A percentile compares a stretch with the other conserved stretches of the same genome.
phyloP scores from a whole-genome alignment of 2,797 vertebrate genomes.

The Liparis tanakae region DNA sequence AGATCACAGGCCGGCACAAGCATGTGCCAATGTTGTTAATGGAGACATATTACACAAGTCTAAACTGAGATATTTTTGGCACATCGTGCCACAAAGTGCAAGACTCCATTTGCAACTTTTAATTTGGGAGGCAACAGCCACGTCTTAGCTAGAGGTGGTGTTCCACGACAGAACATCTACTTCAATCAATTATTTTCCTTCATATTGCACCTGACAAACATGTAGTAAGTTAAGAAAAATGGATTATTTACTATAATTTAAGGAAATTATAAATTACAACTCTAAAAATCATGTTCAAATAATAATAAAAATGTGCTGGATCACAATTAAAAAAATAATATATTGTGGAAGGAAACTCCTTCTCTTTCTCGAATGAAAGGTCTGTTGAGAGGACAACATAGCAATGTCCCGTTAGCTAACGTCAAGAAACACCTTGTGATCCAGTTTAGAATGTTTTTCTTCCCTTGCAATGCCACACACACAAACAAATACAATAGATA shows the following conservation, averaged over 20 bases:
- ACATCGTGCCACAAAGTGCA: conserved; percentile 28
- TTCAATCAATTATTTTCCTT: neutral
- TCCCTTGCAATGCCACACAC: no score
- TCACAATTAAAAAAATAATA: no score
- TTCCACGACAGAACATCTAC: neutral
- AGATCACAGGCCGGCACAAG: conserved; percentile 15
- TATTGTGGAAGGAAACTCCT: no score
- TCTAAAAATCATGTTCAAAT: neutral
- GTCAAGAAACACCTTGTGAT: no score
- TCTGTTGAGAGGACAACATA: no score
- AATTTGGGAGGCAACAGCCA: conserved; percentile 30
- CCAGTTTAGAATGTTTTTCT: no score
- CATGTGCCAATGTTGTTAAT: conserved; percentile 18
- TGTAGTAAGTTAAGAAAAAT: neutral
- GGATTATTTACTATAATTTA: no score
- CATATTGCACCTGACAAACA: neutral
- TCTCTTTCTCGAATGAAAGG: no score
- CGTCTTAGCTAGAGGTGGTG: neutral
- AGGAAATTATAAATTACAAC: neutral
- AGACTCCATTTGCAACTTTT: conserved; percentile 37
- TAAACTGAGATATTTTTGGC: conserved; percentile 26
- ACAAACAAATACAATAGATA: neutral
- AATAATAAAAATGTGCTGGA: neutral
- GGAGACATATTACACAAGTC: conserved; percentile 10
- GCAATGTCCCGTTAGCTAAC: no score